phyloP scores from a whole-genome alignment of 2,113 vertebrate species.

The Muscicapa adusta region DNA sequence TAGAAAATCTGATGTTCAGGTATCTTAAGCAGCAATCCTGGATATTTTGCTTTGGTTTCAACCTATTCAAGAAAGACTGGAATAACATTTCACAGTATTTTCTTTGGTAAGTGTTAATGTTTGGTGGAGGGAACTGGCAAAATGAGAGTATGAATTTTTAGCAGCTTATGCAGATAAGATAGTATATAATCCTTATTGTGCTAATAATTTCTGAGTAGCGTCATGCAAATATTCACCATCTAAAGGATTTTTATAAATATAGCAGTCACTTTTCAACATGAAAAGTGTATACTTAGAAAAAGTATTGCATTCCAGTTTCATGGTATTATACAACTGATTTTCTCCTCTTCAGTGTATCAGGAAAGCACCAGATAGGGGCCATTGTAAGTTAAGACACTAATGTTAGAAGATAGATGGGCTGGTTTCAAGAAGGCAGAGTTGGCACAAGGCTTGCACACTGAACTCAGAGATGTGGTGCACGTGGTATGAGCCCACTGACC shows the following conservation, averaged over 20 bases:
- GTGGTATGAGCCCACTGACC: slow-evolving; percentile 65
- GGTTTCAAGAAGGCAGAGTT: slow-evolving; percentile 59
- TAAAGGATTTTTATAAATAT: not conserved
- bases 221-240: not conserved
- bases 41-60: not conserved
- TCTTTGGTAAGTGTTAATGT: not conserved
- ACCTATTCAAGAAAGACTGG: not conserved
- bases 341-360: slow-evolving; percentile 52
- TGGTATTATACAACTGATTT: slow-evolving; percentile 47
- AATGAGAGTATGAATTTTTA: not conserved
- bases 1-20: not conserved
- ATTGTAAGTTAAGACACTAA: slow-evolving; percentile 38
- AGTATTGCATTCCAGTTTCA: slow-evolving; percentile 32
- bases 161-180: not conserved
- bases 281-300: not conserved
- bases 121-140: not conserved
- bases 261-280: not conserved
- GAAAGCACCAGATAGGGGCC: slow-evolving; percentile 56
- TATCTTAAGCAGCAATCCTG: not conserved
- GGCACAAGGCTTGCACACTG: slow-evolving; percentile 45
- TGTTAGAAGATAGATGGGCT: slow-evolving; percentile 49
- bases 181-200: not conserved
- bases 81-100: not conserved
- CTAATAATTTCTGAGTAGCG: not conserved
- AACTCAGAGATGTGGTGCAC: slow-evolving; percentile 45